Percentiles rank a stretch among this genome's conserved stretches.
phyloP scores from a whole-genome alignment of 2,888 invertebrate species.

The Scrobipalpa costella region DNA sequence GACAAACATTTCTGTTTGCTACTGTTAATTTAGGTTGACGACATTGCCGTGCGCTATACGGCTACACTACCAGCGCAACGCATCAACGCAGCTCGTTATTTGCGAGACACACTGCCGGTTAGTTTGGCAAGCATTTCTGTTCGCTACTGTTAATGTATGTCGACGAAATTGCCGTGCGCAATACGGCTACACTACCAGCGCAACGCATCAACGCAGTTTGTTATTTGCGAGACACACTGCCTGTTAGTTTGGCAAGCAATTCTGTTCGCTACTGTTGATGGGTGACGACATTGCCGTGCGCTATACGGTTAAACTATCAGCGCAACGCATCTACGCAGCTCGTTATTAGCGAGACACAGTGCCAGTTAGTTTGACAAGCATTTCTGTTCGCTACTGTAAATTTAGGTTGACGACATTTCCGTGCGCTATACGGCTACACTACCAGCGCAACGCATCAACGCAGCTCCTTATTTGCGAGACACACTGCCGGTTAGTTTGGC shows the following conservation, averaged over 20 bases:
- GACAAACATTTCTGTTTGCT: slow-evolving; percentile 25
- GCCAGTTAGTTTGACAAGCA: slow-evolving; percentile 23
- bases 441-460: slow-evolving; percentile 41
- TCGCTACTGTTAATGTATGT: slow-evolving; percentile 38
- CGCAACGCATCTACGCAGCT: slow-evolving; percentile 44
- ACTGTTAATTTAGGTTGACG: slow-evolving; percentile 41
- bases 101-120: slow-evolving; percentile 33
- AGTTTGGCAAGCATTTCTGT: slow-evolving; percentile 24
- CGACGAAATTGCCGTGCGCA: slow-evolving; percentile 43
- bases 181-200: slow-evolving; percentile 34
- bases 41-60: slow-evolving; percentile 41
- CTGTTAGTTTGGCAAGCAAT: slow-evolving; percentile 17
- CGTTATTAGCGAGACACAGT: slow-evolving; percentile 40
- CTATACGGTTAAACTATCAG: slow-evolving; percentile 35
- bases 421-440: slow-evolving; percentile 35
- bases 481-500: slow-evolving; percentile 28
- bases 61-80: slow-evolving; percentile 36
- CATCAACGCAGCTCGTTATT: slow-evolving; percentile 47
- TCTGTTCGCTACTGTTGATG: slow-evolving; percentile 36
- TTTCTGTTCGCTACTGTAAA: slow-evolving; percentile 25
- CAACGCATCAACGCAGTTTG: slow-evolving; percentile 45
- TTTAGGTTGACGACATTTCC: too few species aligned
- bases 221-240: slow-evolving; percentile 40
- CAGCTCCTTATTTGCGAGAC: slow-evolving; percentile 42
- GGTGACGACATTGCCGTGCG: slow-evolving; percentile 42